These are phyloP conservation scores for Xenus cinereus DNA, from an alignment of 2,113 vertebrate genomes.

Conservation along the genomic window DNA sequence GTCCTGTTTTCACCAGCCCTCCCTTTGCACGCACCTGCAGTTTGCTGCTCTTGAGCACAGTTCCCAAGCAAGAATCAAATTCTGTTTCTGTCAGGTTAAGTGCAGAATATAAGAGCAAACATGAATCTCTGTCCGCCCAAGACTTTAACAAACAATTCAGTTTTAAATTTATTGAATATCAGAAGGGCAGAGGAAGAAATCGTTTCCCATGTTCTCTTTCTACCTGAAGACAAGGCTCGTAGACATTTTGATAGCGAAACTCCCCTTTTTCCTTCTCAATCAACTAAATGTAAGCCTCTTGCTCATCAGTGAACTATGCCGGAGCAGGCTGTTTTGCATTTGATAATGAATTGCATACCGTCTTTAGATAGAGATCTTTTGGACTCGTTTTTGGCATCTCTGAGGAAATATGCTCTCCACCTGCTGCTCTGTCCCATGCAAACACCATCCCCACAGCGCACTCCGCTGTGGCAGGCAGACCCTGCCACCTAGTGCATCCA, in stretches of 20 bases:
- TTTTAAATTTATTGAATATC: neutral
- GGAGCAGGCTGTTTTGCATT: constrained; percentile 44
- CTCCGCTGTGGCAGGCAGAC: neutral
- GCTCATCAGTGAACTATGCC: constrained; percentile 11
- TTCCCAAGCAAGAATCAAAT: neutral
- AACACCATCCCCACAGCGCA: neutral
- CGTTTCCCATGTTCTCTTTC: neutral
- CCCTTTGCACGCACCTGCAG: neutral
- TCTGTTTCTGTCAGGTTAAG: neutral
- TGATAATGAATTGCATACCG: constrained; percentile 56
- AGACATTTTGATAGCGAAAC: neutral
- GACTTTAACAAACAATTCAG: neutral
- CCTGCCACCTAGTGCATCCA: constrained; percentile 65
- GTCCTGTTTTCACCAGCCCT: neutral
- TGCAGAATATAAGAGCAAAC: neutral
- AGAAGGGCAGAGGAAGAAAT: neutral
- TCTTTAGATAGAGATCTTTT: constrained; percentile 51
- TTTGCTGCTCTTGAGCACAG: neutral
- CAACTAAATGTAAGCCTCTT: neutral
- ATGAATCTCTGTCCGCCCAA: neutral
- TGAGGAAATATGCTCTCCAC: constrained; percentile 19
- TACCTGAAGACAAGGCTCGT: neutral
- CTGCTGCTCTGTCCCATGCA: constrained; percentile 8
- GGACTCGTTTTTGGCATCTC: constrained; percentile 3
- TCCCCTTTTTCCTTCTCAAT: neutral